These are phyloP conservation scores for Leucophenga maculata DNA, from an alignment of 2,888 invertebrate species.

Conservation along the genomic window DNA sequence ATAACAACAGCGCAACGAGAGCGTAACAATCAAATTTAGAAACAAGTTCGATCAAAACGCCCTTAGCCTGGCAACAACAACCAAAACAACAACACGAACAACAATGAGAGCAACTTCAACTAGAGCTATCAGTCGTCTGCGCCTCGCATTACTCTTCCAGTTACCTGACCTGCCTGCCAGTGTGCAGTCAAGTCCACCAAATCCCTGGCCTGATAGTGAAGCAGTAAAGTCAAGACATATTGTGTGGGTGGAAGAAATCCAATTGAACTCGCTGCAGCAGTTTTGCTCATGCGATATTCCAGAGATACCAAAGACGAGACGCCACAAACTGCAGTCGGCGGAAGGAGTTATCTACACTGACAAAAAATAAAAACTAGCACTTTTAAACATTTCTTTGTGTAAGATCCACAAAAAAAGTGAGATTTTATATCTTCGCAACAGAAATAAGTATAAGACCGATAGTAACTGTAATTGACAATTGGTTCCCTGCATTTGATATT, in stretches of 20 bases:
- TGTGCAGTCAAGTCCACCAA: no score
- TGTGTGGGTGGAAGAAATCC: conserved; percentile 30
- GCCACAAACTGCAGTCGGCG: no score
- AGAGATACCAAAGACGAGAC: no score
- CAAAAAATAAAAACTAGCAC: background rate
- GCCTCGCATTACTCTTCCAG: background rate
- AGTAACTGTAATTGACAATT: no score
- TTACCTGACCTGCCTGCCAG: no score
- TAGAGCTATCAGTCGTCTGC: conserved; percentile 44
- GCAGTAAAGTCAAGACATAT: conserved; percentile 7
- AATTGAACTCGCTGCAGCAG: conserved; percentile 12
- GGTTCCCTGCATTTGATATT: no score
- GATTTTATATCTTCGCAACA: no score
- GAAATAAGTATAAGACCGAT: no score
- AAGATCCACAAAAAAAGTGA: no score
- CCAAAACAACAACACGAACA: conserved; percentile 10
- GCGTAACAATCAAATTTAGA: conserved; percentile 65
- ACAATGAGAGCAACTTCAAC: conserved; percentile 6
- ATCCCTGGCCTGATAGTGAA: background rate
- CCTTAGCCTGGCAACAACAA: conserved; percentile 43
- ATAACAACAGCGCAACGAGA: conserved; percentile 28
- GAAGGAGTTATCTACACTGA: no score
- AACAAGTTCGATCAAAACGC: conserved; percentile 68
- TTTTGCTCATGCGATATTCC: no score
- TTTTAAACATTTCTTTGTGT: no score